Conservation (phyloP, 2,797 vertebrate genomes). For the Florisuga fusca region DNA sequence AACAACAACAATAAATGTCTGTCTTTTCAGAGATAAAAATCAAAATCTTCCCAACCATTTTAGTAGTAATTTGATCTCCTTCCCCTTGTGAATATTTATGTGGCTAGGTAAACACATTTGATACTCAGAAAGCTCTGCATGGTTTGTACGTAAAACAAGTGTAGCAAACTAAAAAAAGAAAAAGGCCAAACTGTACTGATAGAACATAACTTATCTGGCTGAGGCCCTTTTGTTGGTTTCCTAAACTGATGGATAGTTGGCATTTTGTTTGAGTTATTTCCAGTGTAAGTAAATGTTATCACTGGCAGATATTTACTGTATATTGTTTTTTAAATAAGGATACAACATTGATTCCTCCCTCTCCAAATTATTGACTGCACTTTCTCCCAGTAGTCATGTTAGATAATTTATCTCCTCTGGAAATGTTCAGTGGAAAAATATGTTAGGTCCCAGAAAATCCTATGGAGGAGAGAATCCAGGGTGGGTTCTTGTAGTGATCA, state of each 20-base stretch:
- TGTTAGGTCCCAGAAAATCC: not conserved
- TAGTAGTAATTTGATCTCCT: not conserved
- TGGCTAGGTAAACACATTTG: not conserved
- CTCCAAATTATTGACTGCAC: conserved; percentile 11
- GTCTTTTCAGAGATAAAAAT: conserved; percentile 7
- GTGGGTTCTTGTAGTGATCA: not conserved
- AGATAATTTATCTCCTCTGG: conserved; percentile 2
- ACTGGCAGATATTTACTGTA: conserved; percentile 53
- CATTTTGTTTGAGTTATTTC: conserved; percentile 32
- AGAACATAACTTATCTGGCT: not conserved
- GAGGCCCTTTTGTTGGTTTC: not conserved
- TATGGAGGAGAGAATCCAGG: not conserved
- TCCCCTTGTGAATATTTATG: not conserved
- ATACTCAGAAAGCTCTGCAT: not conserved
- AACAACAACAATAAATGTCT: not conserved
- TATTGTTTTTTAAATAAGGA: conserved; percentile 75
- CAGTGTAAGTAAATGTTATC: not conserved
- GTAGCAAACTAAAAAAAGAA: not conserved
- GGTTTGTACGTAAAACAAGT: not conserved
- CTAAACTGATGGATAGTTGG: not conserved
- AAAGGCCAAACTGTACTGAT: not conserved
- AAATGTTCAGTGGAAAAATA: not conserved
- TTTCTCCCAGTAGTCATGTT: conserved; percentile 5
- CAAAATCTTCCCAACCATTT: not conserved
- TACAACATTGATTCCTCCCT: conserved; percentile 55